phyloP scores from a whole-genome alignment of 2,797 vertebrate species.

The Peromyscus melanophrys region DNA sequence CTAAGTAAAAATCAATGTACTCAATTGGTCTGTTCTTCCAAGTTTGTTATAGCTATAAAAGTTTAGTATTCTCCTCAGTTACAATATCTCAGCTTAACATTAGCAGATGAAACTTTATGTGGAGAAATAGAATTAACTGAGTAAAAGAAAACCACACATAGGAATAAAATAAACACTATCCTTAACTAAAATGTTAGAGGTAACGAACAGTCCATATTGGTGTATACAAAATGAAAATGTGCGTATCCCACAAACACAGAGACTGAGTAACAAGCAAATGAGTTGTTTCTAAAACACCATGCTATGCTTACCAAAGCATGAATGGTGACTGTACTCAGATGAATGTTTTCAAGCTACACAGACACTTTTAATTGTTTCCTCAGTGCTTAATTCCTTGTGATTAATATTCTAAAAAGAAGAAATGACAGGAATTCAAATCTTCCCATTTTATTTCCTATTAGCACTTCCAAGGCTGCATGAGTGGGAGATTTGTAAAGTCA shows the following conservation, averaged over 20 bases:
- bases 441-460: neutral
- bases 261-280: neutral
- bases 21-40: neutral
- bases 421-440: neutral
- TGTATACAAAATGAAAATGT: neutral
- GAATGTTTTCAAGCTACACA: too few relatives aligned
- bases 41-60: neutral
- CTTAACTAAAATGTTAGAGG: neutral
- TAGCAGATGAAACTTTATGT: neutral
- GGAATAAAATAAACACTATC: neutral
- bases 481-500: neutral
- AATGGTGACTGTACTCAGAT: neutral
- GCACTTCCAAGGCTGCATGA: neutral
- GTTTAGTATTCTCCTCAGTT: neutral
- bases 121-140: neutral
- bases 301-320: neutral
- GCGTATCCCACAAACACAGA: neutral
- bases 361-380: neutral
- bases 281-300: neutral
- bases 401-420: constrained; percentile 23
- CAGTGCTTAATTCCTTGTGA: neutral
- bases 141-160: neutral
- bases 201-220: neutral
- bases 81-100: neutral
- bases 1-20: constrained; percentile 62